These are phyloP conservation scores for Cantharis nigra DNA, from an alignment of 2,888 invertebrate species.

Conservation along the genomic window DNA sequence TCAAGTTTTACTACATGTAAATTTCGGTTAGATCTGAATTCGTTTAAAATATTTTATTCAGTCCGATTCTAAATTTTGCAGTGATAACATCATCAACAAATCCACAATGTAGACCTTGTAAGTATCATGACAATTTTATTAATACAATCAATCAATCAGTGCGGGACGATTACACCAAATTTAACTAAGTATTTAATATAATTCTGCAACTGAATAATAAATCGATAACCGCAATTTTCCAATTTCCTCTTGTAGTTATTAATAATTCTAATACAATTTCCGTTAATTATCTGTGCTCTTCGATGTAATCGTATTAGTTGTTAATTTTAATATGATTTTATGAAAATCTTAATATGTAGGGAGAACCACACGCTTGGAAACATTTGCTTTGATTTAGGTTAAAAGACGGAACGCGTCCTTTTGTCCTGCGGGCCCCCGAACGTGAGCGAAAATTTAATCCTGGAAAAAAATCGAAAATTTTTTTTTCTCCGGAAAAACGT, in stretches of 20 bases:
- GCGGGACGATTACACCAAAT: background rate
- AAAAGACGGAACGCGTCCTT: conserved; percentile 10
- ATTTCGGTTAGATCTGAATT: conserved; percentile 39
- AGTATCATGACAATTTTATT: conserved; percentile 4
- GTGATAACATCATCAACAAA: conserved; percentile 43
- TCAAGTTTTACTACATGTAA: conserved; percentile 47
- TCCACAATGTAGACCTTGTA: background rate
- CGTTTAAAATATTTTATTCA: conserved; percentile 42
- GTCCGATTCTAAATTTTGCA: conserved; percentile 49
- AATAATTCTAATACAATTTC: conserved; percentile 48
- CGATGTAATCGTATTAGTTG: conserved; percentile 50
- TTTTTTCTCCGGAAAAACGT: background rate
- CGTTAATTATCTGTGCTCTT: conserved; percentile 51
- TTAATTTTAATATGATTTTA: conserved; percentile 53
- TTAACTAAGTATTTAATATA: conserved; percentile 13
- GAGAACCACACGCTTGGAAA: conserved; percentile 23
- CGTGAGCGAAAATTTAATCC: background rate
- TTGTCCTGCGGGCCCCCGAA: background rate
- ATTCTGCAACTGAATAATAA: conserved; percentile 22
- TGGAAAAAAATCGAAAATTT: background rate
- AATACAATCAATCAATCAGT: conserved; percentile 2
- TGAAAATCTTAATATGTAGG: conserved; percentile 39
- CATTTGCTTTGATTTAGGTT: conserved; percentile 22
- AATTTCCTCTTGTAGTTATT: conserved; percentile 31
- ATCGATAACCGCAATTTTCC: conserved; percentile 29